Conservation (phyloP, 2,888 invertebrate species). For the Limnephilus lunatus region DNA sequence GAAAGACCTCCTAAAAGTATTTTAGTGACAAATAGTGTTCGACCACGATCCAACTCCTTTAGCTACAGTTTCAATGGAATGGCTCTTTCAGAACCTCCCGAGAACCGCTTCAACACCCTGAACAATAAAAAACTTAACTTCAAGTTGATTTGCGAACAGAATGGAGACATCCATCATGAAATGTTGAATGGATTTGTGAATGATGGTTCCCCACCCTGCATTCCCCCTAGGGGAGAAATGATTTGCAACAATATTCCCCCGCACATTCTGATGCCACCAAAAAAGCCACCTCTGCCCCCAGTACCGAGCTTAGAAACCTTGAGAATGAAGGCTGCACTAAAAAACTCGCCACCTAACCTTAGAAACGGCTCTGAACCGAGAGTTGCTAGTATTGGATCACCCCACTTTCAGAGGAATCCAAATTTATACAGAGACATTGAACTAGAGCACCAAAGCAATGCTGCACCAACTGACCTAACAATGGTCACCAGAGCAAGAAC, state of each 20-base stretch:
- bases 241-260: slow-evolving; percentile 71
- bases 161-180: slow-evolving; percentile 70
- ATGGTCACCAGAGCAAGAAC: slow-evolving; percentile 65
- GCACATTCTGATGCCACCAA: slow-evolving; percentile 80
- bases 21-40: slow-evolving; percentile 75
- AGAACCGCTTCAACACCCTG: slow-evolving; percentile 74
- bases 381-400: slow-evolving; percentile 81
- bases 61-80: slow-evolving; percentile 74
- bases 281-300: slow-evolving; percentile 85
- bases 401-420: slow-evolving; percentile 79
- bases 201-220: slow-evolving; percentile 74
- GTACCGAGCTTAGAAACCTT: slow-evolving; percentile 81
- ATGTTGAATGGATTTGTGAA: slow-evolving; percentile 56
- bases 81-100: slow-evolving; percentile 73
- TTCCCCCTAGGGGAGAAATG: slow-evolving; percentile 76
- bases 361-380: slow-evolving; percentile 73
- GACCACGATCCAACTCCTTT: slow-evolving; percentile 79
- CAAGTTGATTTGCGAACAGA: slow-evolving; percentile 74
- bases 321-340: slow-evolving; percentile 77
- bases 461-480: slow-evolving; percentile 72
- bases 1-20: slow-evolving; percentile 83
- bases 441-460: slow-evolving; percentile 72
- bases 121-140: slow-evolving; percentile 75
- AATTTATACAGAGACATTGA: slow-evolving; percentile 80
- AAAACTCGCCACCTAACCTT: slow-evolving; percentile 71